These are phyloP conservation scores for Pedicia rivosa DNA, from an alignment of 2,888 invertebrate genomes.

Conservation along the genomic window DNA sequence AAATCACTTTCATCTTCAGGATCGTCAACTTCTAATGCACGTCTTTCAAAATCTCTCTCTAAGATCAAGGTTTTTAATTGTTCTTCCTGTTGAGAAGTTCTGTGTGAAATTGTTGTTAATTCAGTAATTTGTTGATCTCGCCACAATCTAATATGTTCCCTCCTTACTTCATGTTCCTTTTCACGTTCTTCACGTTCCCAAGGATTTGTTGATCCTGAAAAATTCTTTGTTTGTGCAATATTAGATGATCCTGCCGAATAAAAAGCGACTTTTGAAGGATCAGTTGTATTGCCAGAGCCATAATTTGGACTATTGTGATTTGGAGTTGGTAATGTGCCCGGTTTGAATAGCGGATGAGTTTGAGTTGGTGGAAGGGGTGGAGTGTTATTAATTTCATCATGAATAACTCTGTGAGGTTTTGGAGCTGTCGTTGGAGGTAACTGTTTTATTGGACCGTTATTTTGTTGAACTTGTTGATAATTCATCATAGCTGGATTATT, in stretches of 20 bases:
- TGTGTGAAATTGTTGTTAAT: conserved; percentile 47
- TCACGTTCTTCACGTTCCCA: conserved; percentile 92
- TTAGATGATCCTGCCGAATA: conserved; percentile 33
- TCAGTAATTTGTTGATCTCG: conserved; percentile 79
- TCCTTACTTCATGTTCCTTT: conserved; percentile 53
- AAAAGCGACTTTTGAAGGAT: conserved; percentile 58
- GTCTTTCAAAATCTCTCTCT: conserved; percentile 86
- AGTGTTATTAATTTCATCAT: conserved; percentile 12
- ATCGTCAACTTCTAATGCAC: conserved; percentile 63
- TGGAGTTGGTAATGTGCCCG: conserved; percentile 9
- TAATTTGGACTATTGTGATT: conserved; percentile 18
- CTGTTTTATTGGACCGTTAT: conserved; percentile 12
- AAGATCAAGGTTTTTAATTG: conserved; percentile 74
- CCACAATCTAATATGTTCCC: conserved; percentile 60
- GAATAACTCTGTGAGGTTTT: conserved; percentile 31
- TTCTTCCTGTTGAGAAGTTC: conserved; percentile 70
- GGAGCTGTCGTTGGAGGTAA: conserved; percentile 40
- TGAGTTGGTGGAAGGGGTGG: conserved; percentile 55
- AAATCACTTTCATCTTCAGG: conserved; percentile 48
- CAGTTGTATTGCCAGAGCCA: conserved; percentile 50
- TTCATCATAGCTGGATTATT: conserved; percentile 16
- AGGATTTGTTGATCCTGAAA: conserved; percentile 52
- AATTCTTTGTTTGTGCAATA: conserved; percentile 16
- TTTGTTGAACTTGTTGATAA: conserved; percentile 11
- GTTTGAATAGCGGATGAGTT: conserved; percentile 49